Evolutionary conservation across 2,888 invertebrate species (phyloP), one percentile per base, ranked within the genome.

Genomic region (Clepsis dumicolana): DNA sequence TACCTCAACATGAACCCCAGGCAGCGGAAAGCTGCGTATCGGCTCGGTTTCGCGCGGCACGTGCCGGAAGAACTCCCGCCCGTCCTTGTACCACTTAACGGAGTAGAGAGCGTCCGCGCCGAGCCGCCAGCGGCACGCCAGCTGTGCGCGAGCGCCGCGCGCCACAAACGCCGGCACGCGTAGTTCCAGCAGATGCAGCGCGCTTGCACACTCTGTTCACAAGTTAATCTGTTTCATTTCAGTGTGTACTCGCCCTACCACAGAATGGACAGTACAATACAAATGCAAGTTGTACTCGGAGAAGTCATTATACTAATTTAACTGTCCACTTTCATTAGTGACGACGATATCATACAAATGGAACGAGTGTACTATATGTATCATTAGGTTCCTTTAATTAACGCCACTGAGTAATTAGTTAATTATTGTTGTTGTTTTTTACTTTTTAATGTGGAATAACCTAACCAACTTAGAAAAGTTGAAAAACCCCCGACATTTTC

Each of bases 21-120:
- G 95, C 75, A 96, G 89, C 70, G 94, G 90, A 87, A 97, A 96
- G 74, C 95, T 94, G 87, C 96, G 95, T 50, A 95, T 95, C 10
- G 96, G 96, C 52, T 96, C 96, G 87, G 93, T 94, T 87, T 96
- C 96, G 72, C 95, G 94, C 52, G 97, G 96, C 75, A 96, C 95
- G 87, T 95, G 96, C 75, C 96, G 94, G 91, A 96, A 97, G 89
- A 97, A 96, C 86, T 97, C 96, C 84, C 96, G 95, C 71, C 96
- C 96, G 82, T 96, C 96, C 84, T 96, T 96, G 91, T 97, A 97
- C 97, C 97, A 97, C 90, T 96, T 97, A 74, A 97, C 96, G 29
- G 96, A 96, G 84, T 97, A 97, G 63, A 97, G 91, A 48, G 94
- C 94, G 82, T 96, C 96, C n/a, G 95, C 95, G 79, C 74, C 78